A percentile compares a stretch with the other conserved stretches of the same genome.
Conservation (phyloP, 2,113 vertebrate species). For the Podocnemis expansa region DNA sequence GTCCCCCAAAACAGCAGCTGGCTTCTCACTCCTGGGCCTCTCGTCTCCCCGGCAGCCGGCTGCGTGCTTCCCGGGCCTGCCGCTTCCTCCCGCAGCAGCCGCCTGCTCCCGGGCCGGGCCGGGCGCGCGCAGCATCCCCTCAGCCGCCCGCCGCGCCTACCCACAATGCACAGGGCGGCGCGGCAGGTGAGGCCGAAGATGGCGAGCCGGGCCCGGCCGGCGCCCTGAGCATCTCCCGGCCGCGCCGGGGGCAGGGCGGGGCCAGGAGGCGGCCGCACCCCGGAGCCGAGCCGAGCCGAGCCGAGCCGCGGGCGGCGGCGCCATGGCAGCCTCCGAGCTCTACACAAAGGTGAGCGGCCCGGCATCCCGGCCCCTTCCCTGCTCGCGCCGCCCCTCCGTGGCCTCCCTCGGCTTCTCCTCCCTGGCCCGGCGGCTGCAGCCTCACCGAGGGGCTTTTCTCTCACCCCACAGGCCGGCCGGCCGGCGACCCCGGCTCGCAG, state of each 20-base stretch:
- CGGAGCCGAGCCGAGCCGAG: background rate
- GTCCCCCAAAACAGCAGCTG: too few species aligned
- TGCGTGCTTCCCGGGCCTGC: too few species aligned
- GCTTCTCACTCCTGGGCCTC: background rate
- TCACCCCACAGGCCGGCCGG: background rate
- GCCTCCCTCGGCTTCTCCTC: too few species aligned
- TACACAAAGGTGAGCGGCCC: slow-evolving; percentile 86
- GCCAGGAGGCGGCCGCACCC: background rate
- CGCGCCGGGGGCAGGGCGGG: slow-evolving; percentile 25
- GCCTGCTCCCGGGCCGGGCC: background rate
- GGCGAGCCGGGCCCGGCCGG: slow-evolving; percentile 51
- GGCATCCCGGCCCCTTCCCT: too few species aligned
- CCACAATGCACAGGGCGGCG: slow-evolving; percentile 86
- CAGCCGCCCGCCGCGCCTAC: slow-evolving; percentile 58
- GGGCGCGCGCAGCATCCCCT: too few species aligned
- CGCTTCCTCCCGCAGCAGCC: background rate
- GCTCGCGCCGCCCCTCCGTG: too few species aligned
- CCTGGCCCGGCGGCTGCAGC: too few species aligned
- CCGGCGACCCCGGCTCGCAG: too few species aligned
- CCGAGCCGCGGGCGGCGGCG: background rate
- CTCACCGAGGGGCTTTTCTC: background rate
- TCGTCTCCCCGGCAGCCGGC: background rate
- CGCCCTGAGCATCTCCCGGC: background rate
- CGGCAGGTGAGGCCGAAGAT: slow-evolving; percentile 72
- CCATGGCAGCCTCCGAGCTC: slow-evolving; percentile 88